A percentile compares a stretch with the other conserved stretches of the same genome.
Evolutionary conservation across 2,113 vertebrate genomes (phyloP).

Genomic region (Bothrops jararaca): DNA sequence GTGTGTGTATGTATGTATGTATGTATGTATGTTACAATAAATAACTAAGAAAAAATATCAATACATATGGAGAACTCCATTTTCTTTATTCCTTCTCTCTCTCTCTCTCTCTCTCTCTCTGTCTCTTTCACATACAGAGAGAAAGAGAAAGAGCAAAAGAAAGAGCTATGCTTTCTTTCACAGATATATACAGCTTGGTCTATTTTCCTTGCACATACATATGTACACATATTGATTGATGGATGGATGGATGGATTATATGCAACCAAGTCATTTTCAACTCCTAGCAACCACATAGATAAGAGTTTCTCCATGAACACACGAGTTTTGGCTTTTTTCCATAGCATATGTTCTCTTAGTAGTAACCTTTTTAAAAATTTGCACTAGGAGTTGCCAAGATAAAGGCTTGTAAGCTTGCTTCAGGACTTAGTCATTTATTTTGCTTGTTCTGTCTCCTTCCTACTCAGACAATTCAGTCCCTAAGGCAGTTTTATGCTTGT

Average conservation of each 20-base stretch:
- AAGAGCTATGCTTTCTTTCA: not conserved
- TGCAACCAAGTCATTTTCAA: not conserved
- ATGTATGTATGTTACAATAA: not conserved
- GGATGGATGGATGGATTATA: not conserved
- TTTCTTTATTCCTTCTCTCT: not conserved
- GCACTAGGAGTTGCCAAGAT: not conserved
- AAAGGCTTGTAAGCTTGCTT: not conserved
- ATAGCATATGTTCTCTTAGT: not conserved
- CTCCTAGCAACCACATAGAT: not conserved
- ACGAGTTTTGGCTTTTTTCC: not conserved
- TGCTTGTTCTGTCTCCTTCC: not conserved
- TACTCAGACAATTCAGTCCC: not conserved
- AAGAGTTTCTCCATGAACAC: not conserved
- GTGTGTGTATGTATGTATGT: too few species aligned
- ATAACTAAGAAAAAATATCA: not conserved
- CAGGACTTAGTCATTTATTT: not conserved
- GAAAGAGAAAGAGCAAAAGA: too few species aligned
- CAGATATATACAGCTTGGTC: not conserved
- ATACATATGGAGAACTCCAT: not conserved
- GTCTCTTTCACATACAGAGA: too few species aligned
- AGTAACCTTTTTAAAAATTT: not conserved
- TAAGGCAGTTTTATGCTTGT: not conserved
- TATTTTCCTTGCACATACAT: not conserved
- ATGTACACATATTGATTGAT: not conserved
- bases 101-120: too few species aligned